Evolutionary conservation across 2,888 invertebrate species (phyloP).

Genomic region (Gymnosoma rotundatum): DNA sequence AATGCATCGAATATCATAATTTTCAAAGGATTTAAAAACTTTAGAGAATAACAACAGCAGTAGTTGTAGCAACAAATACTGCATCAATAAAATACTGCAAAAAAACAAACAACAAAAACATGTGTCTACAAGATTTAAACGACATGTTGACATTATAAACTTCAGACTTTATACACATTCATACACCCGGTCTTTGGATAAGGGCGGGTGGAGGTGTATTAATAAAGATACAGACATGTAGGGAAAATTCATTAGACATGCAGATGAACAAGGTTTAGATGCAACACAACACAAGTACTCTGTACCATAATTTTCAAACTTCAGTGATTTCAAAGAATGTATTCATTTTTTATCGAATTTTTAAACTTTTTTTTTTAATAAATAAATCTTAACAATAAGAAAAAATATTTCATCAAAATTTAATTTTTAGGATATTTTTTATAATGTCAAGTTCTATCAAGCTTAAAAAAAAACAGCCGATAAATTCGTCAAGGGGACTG

Average conservation of each 20-base stretch:
- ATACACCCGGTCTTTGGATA: not conserved
- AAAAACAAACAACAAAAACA: constrained; percentile 12
- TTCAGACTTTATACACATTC: constrained; percentile 18
- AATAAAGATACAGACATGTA: constrained; percentile 9
- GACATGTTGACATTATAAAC: constrained; percentile 60
- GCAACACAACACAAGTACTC: constrained; percentile 4
- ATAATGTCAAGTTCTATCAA: too few species aligned
- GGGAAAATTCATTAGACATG: constrained; percentile 22
- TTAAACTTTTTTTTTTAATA: not conserved
- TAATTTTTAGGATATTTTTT: too few species aligned
- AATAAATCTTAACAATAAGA: too few species aligned
- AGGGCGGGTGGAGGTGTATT: constrained; percentile 29
- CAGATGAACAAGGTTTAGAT: constrained; percentile 5
- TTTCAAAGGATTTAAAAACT: not conserved
- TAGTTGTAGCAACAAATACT: constrained; percentile 20
- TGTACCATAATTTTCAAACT: constrained; percentile 5
- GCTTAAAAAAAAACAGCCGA: too few species aligned
- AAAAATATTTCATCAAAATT: too few species aligned
- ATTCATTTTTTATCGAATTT: not conserved
- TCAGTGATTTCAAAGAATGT: not conserved
- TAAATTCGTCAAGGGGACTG: too few species aligned
- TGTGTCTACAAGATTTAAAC: constrained; percentile 56
- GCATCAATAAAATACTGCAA: constrained; percentile 23
- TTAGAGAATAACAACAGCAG: constrained; percentile 11
- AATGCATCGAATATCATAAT: not conserved